These are phyloP conservation scores for Neolamprologus sp. DNA, from an alignment of 2,113 vertebrate genomes.

Conservation along the genomic window DNA sequence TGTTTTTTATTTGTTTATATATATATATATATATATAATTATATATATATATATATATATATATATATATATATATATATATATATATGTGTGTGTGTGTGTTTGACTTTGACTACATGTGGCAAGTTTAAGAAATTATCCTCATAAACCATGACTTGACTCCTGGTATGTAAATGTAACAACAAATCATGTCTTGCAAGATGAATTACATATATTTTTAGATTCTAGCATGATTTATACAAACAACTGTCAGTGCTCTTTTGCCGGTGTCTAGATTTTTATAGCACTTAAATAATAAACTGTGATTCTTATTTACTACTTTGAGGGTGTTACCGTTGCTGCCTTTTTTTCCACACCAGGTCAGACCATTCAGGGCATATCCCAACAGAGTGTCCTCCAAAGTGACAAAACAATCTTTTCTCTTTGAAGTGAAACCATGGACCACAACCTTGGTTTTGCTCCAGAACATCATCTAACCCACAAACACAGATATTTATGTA, in stretches of 20 bases:
- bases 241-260: background rate
- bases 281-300: background rate
- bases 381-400: slow-evolving; percentile 82
- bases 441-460: slow-evolving; percentile 70
- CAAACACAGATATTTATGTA: background rate
- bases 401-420: slow-evolving; percentile 56
- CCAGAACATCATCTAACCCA: slow-evolving; percentile 81
- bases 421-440: slow-evolving; percentile 59
- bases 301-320: background rate
- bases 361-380: slow-evolving; percentile 67
- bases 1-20: too few relatives aligned
- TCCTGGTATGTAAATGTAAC: background rate
- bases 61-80: fast-evolving
- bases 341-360: slow-evolving; percentile 79
- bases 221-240: background rate
- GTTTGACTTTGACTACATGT: background rate
- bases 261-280: background rate
- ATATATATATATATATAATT: fast-evolving
- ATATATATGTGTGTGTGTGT: fast-evolving
- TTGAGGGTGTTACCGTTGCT: slow-evolving; percentile 37
- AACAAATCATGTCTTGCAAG: background rate
- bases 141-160: background rate
- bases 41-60: fast-evolving
- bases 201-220: background rate
- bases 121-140: background rate